Percentiles rank a stretch among this genome's conserved stretches.
Evolutionary conservation across 2,888 invertebrate species (phyloP).

Genomic region (Dynastes hyllus): DNA sequence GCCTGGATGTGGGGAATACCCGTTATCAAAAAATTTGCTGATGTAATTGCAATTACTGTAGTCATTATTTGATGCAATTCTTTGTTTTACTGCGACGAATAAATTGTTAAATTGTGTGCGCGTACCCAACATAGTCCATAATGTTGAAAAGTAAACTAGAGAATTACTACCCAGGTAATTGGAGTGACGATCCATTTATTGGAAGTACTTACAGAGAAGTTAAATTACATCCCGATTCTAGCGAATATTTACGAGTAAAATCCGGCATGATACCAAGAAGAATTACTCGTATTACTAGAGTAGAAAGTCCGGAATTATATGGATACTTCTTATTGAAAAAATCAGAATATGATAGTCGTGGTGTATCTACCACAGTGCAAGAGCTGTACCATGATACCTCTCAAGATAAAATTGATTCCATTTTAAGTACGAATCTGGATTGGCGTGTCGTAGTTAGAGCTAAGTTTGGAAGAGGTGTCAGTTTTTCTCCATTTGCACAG

Average conservation of each 20-base stretch:
- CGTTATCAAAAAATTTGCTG: too few species aligned
- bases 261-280: not conserved
- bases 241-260: not conserved
- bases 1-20: too few species aligned
- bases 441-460: slow-evolving; percentile 60
- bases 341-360: slow-evolving; percentile 60
- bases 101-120: too few species aligned
- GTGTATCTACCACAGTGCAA: slow-evolving; percentile 44
- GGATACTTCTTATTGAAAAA: slow-evolving; percentile 60
- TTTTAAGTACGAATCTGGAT: slow-evolving; percentile 63
- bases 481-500: slow-evolving; percentile 61
- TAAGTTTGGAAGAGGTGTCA: slow-evolving; percentile 64
- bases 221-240: not conserved
- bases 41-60: too few species aligned
- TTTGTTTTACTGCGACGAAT: too few species aligned
- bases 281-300: slow-evolving; percentile 53
- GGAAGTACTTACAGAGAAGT: not conserved
- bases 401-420: slow-evolving; percentile 59
- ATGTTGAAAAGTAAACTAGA: not conserved
- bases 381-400: slow-evolving; percentile 63
- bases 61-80: too few species aligned
- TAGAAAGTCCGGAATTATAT: slow-evolving; percentile 63
- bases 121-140: not conserved
- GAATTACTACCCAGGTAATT: not conserved
- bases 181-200: not conserved